Percentiles rank a stretch among this genome's conserved stretches.
Evolutionary conservation across 2,113 vertebrate genomes (phyloP).

Genomic region (Struthio camelus): DNA sequence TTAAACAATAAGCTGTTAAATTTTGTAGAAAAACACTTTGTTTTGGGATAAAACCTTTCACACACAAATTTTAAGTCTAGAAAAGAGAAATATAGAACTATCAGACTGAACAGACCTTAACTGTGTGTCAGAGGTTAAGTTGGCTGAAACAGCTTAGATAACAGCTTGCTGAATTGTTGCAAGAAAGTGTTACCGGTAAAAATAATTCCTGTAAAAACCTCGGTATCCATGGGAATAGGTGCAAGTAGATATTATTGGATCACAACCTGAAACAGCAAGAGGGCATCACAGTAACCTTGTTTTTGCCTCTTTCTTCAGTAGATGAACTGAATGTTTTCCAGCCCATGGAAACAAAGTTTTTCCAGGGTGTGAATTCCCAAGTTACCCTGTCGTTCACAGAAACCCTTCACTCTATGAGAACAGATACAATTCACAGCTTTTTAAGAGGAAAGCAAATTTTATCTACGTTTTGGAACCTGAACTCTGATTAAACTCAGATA

Average conservation of each 20-base stretch:
- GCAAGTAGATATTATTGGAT: not conserved
- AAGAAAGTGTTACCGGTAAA: not conserved
- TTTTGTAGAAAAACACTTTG: not conserved
- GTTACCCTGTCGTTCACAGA: not conserved
- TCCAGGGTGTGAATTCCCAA: not conserved
- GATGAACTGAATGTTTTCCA: not conserved
- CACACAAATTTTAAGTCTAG: not conserved
- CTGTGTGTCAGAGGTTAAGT: not conserved
- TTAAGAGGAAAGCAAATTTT: not conserved
- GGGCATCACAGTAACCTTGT: not conserved
- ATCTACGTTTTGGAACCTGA: not conserved
- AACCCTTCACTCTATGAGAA: not conserved
- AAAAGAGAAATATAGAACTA: not conserved
- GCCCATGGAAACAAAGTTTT: not conserved
- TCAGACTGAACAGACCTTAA: not conserved
- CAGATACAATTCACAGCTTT: not conserved
- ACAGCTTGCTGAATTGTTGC: not conserved
- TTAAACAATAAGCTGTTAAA: not conserved
- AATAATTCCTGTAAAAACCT: not conserved
- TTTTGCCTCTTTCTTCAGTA: not conserved
- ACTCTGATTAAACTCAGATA: not conserved
- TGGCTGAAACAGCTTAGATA: not conserved
- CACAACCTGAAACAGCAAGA: not conserved
- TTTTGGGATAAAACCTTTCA: not conserved
- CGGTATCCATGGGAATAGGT: not conserved